Base-by-base conservation (phyloP, 2,113 vertebrate species). In the Sorex fumeus region DNA sequence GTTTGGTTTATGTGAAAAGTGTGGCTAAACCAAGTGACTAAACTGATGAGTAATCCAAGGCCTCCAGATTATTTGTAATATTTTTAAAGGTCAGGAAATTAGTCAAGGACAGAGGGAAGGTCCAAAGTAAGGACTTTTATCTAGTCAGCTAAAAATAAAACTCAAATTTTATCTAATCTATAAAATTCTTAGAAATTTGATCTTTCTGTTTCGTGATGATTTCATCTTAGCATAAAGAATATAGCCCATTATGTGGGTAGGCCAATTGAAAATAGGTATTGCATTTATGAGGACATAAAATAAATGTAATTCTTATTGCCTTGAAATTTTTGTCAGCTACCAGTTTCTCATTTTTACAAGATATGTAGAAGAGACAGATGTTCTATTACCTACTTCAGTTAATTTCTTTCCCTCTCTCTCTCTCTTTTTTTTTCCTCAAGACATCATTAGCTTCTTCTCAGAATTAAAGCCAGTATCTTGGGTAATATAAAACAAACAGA, bases 291-390 rank as follows among this genome's bases (percentile, higher is more conserved):
- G 67, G 78, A 28, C 47, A 79, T 93, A 95, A 95, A 95, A 90
- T 95, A 93, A 95, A 86, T 53, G 47, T 36, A 72, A 85, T 67
- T 69, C 82, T 95, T 93, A 91, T 94, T 93, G 93, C 93, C 71
- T 93, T 93, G 82, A 94, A 96, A 92, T 86, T 87, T 90, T 81
- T 94, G 87, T 95, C 91, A 88, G 90, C 88, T 94, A 86, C 91
- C 28, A 83, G 71, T 74, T 78, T 85, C 88, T 95, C 70, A 83
- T n/a, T 85, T 95, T 95, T 90, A 88, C 27, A 95, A 95, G 91
- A 64, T 83, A 34, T 43, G 11, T 82, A 67, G 78, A 82, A 79
- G 80, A 91, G 78, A 93, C 91, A 96, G 95, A 94, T 95, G 93
- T 90, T 95, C 82, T 91, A 87, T 93, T 92, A 93, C 88, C 93